Conservation (phyloP, 2,113 vertebrate genomes). For the Leptobrachium ailaonicum region DNA sequence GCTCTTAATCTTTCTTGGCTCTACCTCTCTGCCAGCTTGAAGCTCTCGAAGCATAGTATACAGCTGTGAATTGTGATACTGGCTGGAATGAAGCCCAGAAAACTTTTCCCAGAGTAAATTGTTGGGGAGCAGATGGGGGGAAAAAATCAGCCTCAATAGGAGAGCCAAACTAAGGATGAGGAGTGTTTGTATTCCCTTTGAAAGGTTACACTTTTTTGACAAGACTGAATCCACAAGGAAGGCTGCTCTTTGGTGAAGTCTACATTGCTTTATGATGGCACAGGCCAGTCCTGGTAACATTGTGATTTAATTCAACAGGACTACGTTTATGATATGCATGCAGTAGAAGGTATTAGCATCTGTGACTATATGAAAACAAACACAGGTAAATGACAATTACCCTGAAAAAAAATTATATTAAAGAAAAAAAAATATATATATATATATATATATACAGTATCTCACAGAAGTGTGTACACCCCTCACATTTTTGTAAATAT, state of each 20-base stretch:
- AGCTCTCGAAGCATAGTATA: slow-evolving; percentile 62
- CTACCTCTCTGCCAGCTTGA: slow-evolving; percentile 61
- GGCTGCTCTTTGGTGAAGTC: neutral
- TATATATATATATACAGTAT: too few species aligned
- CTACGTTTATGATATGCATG: neutral
- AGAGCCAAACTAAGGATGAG: slow-evolving; percentile 31
- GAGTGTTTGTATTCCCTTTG: slow-evolving; percentile 37
- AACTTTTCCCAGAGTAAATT: slow-evolving; percentile 62
- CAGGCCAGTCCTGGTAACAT: slow-evolving; percentile 25
- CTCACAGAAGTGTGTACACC: too few species aligned
- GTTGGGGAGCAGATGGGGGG: slow-evolving; percentile 40
- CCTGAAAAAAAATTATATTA: too few species aligned
- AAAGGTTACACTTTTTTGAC: slow-evolving; percentile 45
- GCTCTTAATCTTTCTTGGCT: slow-evolving; percentile 62
- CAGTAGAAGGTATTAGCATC: slow-evolving; percentile 15
- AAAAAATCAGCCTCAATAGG: slow-evolving; percentile 41
- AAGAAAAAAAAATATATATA: too few species aligned
- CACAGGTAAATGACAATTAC: too few species aligned
- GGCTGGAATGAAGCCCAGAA: slow-evolving; percentile 58
- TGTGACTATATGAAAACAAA: too few species aligned
- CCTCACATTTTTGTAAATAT: too few species aligned
- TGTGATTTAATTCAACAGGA: slow-evolving; percentile 14
- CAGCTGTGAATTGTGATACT: slow-evolving; percentile 62
- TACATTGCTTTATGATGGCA: slow-evolving; percentile 21
- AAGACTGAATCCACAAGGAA: slow-evolving; percentile 35